Evolutionary conservation across 2,888 invertebrate species (phyloP), one percentile per base, ranked within the genome.

Genomic region (Morpho deidamia): DNA sequence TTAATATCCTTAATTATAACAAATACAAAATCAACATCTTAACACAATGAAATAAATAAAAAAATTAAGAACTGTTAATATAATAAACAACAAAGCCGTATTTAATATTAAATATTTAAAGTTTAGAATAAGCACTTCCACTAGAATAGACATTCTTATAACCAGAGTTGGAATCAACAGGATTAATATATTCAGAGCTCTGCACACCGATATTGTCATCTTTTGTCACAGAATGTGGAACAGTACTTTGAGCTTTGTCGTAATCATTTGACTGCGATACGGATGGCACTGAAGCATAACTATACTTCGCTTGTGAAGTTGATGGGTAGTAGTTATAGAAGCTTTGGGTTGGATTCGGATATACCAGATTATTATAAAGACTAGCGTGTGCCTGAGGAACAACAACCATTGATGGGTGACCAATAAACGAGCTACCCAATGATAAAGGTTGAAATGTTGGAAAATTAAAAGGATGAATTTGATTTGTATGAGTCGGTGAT

Each of bases 261-360:
- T 83, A 85, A 42, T 86, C 90, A 11, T 68, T 59, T 1, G 76
- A 66, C 4, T 72, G 68, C 32, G 74, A 68, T 1, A 76, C 63
- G 1, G 71, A 64, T 1, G 57, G 14, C 34, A 67, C 70, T 51
- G 82, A 82, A 1, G 78, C 65, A 23, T 78, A 62, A 12, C 71
- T 77, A 51, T 83, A 83, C 56, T 84, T 86, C 0, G 74, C 70
- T 66, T 87, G 90, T 7, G 81, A 65, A 58, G 72, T 80, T 3
- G 76, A 65, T 14, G 85, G 84, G 57, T 84, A 82, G 51, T 87
- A 89, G 51, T 83, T 85, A 54, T 82, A 84, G 14, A 86, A 71
- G 43, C 73, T 79, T 60, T 83, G 87, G 0, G 72, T 68, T 7
- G 83, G 79, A 51, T 78, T 82, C 0, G 76, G 73, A 52, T 84